Percentiles rank a stretch among this genome's conserved stretches.
These are phyloP conservation scores for Bombus waltoni DNA, from an alignment of 1,140 invertebrate species.

Conservation along the genomic window DNA sequence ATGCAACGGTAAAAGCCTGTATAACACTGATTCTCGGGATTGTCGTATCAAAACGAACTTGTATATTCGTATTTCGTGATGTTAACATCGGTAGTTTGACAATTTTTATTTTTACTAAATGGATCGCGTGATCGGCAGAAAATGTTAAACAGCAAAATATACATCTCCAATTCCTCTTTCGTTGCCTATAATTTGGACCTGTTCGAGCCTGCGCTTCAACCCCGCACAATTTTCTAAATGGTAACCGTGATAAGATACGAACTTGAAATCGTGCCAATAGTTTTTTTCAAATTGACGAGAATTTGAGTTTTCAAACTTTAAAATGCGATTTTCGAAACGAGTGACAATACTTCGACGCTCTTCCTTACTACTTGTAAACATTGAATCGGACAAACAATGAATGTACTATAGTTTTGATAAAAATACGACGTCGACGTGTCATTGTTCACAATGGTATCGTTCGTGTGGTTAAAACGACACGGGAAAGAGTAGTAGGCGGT, in stretches of 20 bases:
- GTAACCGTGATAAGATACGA: too few relatives aligned
- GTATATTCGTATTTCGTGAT: slow-evolving; percentile 32
- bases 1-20: slow-evolving; percentile 34
- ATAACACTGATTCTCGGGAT: slow-evolving; percentile 57
- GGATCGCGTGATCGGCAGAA: slow-evolving; percentile 22
- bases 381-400: slow-evolving; percentile 13
- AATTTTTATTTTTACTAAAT: slow-evolving; percentile 46
- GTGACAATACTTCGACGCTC: too few relatives aligned
- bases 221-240: background rate
- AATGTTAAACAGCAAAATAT: slow-evolving; percentile 9
- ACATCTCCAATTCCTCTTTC: slow-evolving; percentile 5
- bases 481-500: slow-evolving; percentile 70
- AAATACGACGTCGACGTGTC: slow-evolving; percentile 20
- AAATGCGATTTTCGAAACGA: background rate
- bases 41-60: slow-evolving; percentile 45
- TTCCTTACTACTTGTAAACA: background rate
- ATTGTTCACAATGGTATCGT: slow-evolving; percentile 42
- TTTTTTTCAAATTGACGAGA: background rate
- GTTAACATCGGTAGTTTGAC: slow-evolving; percentile 37
- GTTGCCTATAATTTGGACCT: slow-evolving; percentile 23
- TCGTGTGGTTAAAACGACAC: slow-evolving; percentile 34
- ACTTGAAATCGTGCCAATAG: too few relatives aligned
- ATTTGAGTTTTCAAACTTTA: background rate
- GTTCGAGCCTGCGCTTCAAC: background rate
- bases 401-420: slow-evolving; percentile 37